Conservation (phyloP, 2,797 vertebrate genomes). For the Crypturellus tataupa region DNA sequence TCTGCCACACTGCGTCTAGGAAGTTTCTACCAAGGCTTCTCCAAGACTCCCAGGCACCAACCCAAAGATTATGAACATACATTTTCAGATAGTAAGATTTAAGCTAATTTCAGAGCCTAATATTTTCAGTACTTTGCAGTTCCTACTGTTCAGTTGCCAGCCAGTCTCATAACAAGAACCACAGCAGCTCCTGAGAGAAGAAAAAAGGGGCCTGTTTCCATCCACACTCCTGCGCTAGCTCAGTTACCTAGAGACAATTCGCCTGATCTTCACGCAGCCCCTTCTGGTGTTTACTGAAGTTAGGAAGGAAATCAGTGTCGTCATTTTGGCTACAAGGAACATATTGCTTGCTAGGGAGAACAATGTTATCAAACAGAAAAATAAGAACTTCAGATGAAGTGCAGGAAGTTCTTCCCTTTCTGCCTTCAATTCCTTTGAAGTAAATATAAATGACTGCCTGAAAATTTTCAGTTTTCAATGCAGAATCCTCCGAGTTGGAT, state of each 20-base stretch:
- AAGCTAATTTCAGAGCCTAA: not conserved
- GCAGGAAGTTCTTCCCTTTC: not conserved
- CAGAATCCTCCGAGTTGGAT: not conserved
- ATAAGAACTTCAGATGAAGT: not conserved
- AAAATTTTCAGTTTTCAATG: not conserved
- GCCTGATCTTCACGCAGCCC: accelerated
- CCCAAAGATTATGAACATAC: not conserved
- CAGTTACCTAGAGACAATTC: not conserved
- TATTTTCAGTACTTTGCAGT: not conserved
- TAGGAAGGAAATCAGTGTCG: not conserved
- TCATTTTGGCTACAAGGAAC: not conserved
- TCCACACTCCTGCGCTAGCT: not conserved
- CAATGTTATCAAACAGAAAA: not conserved
- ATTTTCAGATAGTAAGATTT: not conserved
- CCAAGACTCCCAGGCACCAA: not conserved
- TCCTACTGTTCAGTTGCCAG: not conserved
- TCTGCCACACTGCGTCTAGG: not conserved
- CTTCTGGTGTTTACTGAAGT: not conserved
- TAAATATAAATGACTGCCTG: not conserved
- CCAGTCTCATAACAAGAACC: not conserved
- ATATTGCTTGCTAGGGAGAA: not conserved
- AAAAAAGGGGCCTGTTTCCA: not conserved
- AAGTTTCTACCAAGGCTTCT: not conserved
- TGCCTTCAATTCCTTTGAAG: not conserved
- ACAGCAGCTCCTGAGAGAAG: not conserved